Evolutionary conservation across 2,888 invertebrate genomes (phyloP).

Genomic region (Drosophila vallismaia): DNA sequence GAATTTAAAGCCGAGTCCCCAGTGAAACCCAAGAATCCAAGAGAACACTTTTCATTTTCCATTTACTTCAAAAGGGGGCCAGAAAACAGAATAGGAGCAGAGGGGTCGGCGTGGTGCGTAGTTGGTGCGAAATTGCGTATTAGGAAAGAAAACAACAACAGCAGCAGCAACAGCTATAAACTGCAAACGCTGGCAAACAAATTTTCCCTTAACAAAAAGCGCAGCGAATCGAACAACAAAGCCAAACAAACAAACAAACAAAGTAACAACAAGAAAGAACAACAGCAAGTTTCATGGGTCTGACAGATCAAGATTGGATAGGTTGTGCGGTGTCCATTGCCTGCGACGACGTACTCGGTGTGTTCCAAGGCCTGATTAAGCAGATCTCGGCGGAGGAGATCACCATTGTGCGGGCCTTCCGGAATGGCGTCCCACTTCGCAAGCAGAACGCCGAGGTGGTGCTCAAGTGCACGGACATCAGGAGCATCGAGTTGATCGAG

Average conservation of each 20-base stretch:
- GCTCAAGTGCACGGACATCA: conserved; percentile 86
- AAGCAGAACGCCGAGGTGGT: conserved; percentile 86
- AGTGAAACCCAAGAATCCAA: conserved; percentile 2
- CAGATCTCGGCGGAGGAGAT: conserved; percentile 89
- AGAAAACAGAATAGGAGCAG: conserved; percentile 30
- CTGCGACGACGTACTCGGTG: conserved; percentile 90
- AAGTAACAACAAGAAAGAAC: conserved; percentile 19
- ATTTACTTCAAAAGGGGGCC: background rate
- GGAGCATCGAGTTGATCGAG: conserved; percentile 90
- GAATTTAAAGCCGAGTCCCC: conserved; percentile 27
- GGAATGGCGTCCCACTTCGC: conserved; percentile 88
- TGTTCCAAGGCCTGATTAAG: conserved; percentile 90
- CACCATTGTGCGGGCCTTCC: conserved; percentile 91
- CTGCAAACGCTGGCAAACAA: conserved; percentile 54
- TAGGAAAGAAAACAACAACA: conserved; percentile 57
- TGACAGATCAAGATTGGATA: conserved; percentile 83
- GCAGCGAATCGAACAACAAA: conserved; percentile 27
- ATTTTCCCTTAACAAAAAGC: conserved; percentile 8
- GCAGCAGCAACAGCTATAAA: conserved; percentile 29
- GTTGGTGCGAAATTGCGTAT: conserved; percentile 70
- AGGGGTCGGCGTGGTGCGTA: conserved; percentile 47
- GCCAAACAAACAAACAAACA: conserved; percentile 18
- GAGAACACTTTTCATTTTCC: background rate
- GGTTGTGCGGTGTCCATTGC: conserved; percentile 94
- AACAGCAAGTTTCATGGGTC: conserved; percentile 60